phyloP scores from a whole-genome alignment of 2,888 invertebrate species.

The Chymomyza caudatula region DNA sequence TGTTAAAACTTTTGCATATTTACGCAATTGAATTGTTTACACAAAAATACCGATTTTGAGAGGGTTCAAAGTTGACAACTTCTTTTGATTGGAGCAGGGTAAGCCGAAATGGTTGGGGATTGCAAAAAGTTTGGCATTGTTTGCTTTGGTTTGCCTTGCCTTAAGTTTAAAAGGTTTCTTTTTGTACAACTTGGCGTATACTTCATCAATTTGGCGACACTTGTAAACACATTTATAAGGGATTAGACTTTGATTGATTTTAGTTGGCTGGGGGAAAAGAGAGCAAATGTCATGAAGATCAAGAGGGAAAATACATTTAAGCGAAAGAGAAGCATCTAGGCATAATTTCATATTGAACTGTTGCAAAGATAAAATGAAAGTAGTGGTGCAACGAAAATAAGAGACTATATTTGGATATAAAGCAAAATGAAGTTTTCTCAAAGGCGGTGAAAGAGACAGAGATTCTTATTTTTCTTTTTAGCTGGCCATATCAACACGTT shows the following conservation, averaged over 20 bases:
- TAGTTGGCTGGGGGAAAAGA: background rate
- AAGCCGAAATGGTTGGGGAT: constrained; percentile 2
- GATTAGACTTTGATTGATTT: constrained; percentile 56
- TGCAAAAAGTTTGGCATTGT: constrained; percentile 24
- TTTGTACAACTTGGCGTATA: constrained; percentile 39
- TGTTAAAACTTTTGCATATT: constrained; percentile 57
- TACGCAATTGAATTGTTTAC: constrained; percentile 69
- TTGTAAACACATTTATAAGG: constrained; percentile 20
- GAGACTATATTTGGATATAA: too few relatives aligned
- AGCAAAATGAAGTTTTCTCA: too few relatives aligned
- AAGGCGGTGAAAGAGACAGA: too few relatives aligned
- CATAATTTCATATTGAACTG: background rate
- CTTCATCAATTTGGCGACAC: constrained; percentile 52
- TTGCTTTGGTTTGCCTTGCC: background rate
- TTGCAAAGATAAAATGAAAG: too few relatives aligned
- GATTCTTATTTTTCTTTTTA: too few relatives aligned
- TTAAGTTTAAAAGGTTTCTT: constrained; percentile 26
- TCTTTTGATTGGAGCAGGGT: constrained; percentile 1
- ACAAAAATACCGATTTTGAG: constrained; percentile 41
- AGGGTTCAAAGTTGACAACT: constrained; percentile 50
- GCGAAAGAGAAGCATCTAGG: background rate
- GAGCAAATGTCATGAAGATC: too few relatives aligned
- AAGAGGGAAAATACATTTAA: background rate
- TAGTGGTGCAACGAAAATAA: too few relatives aligned
- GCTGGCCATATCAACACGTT: too few relatives aligned